phyloP scores from a whole-genome alignment of 2,888 invertebrate genomes.

The Tethea ocularis region DNA sequence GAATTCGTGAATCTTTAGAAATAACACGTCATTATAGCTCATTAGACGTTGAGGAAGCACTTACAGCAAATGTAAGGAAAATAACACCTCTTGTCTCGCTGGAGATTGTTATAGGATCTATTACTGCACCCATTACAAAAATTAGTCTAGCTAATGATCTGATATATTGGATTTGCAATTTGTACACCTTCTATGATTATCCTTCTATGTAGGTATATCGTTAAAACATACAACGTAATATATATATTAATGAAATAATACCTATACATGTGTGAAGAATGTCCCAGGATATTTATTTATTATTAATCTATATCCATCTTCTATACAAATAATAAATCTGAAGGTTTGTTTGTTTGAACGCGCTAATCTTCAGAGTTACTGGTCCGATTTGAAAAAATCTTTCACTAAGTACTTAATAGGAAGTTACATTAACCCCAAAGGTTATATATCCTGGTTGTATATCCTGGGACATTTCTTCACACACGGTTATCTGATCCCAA shows the following conservation, averaged over 20 bases:
- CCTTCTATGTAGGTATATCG: background rate
- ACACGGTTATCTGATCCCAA: too few species aligned
- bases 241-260: background rate
- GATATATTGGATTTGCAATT: constrained; percentile 22
- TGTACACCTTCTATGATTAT: background rate
- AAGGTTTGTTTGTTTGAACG: too few species aligned
- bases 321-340: too few species aligned
- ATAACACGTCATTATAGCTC: constrained; percentile 79
- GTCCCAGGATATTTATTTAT: too few species aligned
- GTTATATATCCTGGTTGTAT: too few species aligned
- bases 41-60: constrained; percentile 78
- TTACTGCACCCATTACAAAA: constrained; percentile 66
- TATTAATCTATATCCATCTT: too few species aligned
- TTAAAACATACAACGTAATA: background rate
- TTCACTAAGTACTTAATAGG: too few species aligned
- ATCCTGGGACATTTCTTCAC: too few species aligned
- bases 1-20: constrained; percentile 80
- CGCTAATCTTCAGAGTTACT: too few species aligned
- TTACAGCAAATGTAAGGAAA: constrained; percentile 75
- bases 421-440: too few species aligned
- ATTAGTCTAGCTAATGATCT: constrained; percentile 54
- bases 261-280: too few species aligned
- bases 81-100: constrained; percentile 64
- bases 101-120: constrained; percentile 64
- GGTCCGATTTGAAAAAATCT: too few species aligned